These are phyloP conservation scores for Sparidentex hasta DNA, from an alignment of 2,797 vertebrate species.

Conservation along the genomic window DNA sequence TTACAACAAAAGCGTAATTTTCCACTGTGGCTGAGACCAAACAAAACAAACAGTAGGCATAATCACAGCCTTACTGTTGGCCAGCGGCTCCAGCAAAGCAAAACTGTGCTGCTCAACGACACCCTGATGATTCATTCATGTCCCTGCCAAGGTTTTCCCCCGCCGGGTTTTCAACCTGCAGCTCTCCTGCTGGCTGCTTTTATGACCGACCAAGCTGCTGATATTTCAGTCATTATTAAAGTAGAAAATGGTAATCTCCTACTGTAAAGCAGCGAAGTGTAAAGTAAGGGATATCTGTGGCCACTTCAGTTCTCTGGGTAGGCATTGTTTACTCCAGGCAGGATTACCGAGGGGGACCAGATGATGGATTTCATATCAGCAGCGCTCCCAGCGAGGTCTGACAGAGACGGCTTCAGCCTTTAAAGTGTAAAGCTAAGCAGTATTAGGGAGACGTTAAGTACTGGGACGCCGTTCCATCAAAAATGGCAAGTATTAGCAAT, in stretches of 20 bases:
- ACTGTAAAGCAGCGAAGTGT: not conserved
- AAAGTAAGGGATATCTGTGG: not conserved
- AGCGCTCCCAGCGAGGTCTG: not conserved
- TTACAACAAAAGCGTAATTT: conserved; percentile 1
- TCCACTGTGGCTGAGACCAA: conserved; percentile 20
- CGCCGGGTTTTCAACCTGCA: conserved; percentile 15
- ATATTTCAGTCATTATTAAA: not conserved
- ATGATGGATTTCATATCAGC: conserved; percentile 36
- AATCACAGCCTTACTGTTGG: conserved; percentile 15
- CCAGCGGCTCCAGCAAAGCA: not conserved
- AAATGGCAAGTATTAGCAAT: conserved; percentile 13
- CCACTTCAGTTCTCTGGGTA: not conserved
- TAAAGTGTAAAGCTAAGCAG: conserved; percentile 22
- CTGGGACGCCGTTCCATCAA: not conserved
- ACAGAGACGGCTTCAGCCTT: conserved; percentile 2
- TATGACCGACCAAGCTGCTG: not conserved
- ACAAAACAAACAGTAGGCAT: conserved; percentile 8
- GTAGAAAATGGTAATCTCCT: not conserved
- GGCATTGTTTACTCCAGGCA: not conserved
- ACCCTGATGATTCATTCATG: conserved; percentile 8
- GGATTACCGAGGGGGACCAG: conserved; percentile 8
- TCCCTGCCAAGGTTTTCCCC: not conserved
- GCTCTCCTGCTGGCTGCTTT: not conserved
- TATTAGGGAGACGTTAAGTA: not conserved
- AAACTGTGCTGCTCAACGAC: not conserved